phyloP scores from a whole-genome alignment of 2,113 vertebrate species.

The Cephalopterus ornatus region DNA sequence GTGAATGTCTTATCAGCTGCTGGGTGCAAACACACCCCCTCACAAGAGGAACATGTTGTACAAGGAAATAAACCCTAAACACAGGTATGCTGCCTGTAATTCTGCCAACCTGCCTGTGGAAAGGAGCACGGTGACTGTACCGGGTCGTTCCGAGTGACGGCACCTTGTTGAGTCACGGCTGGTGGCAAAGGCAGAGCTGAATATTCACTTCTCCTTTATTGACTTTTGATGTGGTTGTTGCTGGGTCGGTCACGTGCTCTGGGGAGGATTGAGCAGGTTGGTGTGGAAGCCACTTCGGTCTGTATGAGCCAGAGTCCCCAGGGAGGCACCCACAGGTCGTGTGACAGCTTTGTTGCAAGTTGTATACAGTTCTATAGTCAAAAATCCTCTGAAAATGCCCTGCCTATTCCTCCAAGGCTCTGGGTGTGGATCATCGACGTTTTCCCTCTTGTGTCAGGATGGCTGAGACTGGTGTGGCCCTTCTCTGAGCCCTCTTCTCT shows the following conservation, averaged over 20 bases:
- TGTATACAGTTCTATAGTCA: not conserved
- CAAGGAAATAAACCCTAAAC: not conserved
- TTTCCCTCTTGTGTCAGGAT: not conserved
- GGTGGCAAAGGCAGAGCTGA: not conserved
- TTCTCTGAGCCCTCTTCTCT: not conserved
- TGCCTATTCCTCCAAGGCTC: not conserved
- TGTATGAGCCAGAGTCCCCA: not conserved
- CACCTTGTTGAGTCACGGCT: not conserved
- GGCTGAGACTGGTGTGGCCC: not conserved
- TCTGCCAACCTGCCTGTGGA: not conserved
- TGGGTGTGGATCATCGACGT: rapidly evolving
- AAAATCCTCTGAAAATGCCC: not conserved
- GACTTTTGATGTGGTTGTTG: not conserved
- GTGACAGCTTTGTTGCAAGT: not conserved
- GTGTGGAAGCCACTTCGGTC: not conserved
- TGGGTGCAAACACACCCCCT: not conserved
- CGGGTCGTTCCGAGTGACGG: rapidly evolving
- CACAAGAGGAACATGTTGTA: not conserved
- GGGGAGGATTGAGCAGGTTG: not conserved
- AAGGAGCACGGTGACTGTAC: not conserved
- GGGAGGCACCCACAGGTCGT: not conserved
- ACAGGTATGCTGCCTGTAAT: not conserved
- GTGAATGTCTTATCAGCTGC: not conserved
- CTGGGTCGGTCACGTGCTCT: not conserved
- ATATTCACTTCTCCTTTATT: not conserved